Evolutionary conservation across 2,888 invertebrate genomes (phyloP).

Genomic region (Agrilus biguttatus): DNA sequence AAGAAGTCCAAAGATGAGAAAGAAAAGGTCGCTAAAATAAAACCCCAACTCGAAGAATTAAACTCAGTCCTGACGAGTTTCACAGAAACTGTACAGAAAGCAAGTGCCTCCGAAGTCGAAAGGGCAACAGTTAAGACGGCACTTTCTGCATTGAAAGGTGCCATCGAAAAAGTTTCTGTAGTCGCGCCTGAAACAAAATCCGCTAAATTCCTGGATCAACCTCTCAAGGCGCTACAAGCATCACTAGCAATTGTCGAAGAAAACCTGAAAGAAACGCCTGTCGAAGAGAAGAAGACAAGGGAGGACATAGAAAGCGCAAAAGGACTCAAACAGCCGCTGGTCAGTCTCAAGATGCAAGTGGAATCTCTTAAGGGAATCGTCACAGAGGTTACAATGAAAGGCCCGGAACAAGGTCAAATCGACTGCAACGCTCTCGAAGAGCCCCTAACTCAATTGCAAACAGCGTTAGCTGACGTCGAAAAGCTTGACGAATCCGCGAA

Average conservation of each 20-base stretch:
- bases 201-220: slow-evolving; percentile 1
- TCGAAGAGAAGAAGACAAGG: too few species aligned
- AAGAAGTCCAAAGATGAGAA: too few species aligned
- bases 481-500: too few species aligned
- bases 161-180: slow-evolving; percentile 2
- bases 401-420: too few species aligned
- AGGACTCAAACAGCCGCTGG: too few species aligned
- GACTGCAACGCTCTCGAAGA: neutral
- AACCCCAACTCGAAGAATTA: too few species aligned
- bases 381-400: too few species aligned
- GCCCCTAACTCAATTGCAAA: slow-evolving; percentile 1
- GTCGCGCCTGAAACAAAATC: slow-evolving; percentile 5
- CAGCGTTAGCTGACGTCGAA: slow-evolving; percentile 1
- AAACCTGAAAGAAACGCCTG: neutral
- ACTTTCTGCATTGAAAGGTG: slow-evolving; percentile 2
- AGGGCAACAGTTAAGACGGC: slow-evolving; percentile 3
- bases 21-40: too few species aligned
- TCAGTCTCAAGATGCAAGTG: too few species aligned
- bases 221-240: neutral
- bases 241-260: neutral
- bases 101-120: slow-evolving; percentile 1
- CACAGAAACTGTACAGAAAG: neutral
- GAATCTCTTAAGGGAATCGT: too few species aligned
- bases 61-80: too few species aligned
- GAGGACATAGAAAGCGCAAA: too few species aligned